Evolutionary conservation across 2,113 vertebrate genomes (phyloP).

Genomic region (Crotalus viridis): DNA sequence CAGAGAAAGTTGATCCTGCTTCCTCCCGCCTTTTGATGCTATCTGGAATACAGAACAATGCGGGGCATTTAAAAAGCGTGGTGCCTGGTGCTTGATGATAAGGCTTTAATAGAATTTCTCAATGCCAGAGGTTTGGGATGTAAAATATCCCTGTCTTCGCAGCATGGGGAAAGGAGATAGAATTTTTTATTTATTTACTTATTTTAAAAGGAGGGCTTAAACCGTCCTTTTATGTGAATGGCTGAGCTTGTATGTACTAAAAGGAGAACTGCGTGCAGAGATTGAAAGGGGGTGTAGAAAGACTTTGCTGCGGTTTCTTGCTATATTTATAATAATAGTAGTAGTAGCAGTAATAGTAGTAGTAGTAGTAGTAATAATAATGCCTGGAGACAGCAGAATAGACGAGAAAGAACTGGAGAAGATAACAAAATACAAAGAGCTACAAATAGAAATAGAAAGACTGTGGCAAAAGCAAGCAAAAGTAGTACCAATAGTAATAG

Average conservation of each 20-base stretch:
- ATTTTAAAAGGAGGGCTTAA: constrained; percentile 74
- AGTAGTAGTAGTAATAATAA: too few species aligned
- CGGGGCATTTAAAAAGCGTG: constrained; percentile 76
- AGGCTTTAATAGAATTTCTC: constrained; percentile 96
- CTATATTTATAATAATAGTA: too few species aligned
- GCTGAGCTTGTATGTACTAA: constrained; percentile 72
- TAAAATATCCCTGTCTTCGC: constrained; percentile 83
- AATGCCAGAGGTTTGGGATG: constrained; percentile 90
- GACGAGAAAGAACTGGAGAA: too few species aligned
- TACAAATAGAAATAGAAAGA: too few species aligned
- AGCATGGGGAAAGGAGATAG: constrained; percentile 86
- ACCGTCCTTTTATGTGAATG: constrained; percentile 83
- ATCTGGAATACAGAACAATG: constrained; percentile 88
- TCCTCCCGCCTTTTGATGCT: constrained; percentile 81
- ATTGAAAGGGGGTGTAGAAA: constrained; percentile 49
- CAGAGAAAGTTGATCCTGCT: constrained; percentile 80
- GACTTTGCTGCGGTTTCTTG: constrained; percentile 18
- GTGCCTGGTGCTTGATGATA: constrained; percentile 91
- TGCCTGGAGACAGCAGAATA: too few species aligned
- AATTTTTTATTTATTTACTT: constrained; percentile 53
- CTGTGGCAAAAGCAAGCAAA: too few species aligned
- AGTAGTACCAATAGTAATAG: too few species aligned
- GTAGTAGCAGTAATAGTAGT: too few species aligned
- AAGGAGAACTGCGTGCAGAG: constrained; percentile 19
- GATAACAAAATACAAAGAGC: too few species aligned